phyloP scores from a whole-genome alignment of 2,113 vertebrate species.

The Notothenia coriiceps region DNA sequence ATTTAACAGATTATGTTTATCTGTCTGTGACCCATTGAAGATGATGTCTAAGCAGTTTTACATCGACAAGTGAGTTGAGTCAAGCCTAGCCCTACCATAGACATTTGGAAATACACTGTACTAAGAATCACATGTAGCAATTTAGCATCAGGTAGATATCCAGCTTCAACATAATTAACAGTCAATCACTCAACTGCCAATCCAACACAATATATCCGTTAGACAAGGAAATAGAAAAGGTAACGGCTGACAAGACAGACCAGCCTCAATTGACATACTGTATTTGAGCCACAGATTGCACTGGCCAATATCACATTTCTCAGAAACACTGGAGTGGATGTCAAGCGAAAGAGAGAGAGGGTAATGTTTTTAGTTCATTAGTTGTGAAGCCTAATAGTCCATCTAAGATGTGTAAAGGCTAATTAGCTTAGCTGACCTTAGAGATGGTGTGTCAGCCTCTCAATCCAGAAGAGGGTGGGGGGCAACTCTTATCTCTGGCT shows the following conservation, averaged over 20 bases:
- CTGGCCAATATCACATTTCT: conserved; percentile 48
- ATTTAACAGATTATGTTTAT: no score
- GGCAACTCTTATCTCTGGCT: conserved; percentile 60
- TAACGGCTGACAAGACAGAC: no score
- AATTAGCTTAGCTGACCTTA: conserved; percentile 78
- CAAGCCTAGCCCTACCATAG: no score
- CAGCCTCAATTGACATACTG: conserved; percentile 25
- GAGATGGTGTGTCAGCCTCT: conserved; percentile 63
- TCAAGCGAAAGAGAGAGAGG: not conserved
- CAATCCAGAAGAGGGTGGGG: conserved; percentile 40
- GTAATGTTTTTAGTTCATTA: conserved; percentile 48
- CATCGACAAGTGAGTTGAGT: no score
- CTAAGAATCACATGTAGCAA: not conserved
- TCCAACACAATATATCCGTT: not conserved
- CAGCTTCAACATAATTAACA: not conserved
- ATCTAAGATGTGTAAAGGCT: conserved; percentile 75
- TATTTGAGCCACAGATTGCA: conserved; percentile 39
- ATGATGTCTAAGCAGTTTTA: no score
- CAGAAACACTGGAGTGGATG: not conserved
- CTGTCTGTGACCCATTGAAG: no score
- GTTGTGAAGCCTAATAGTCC: conserved; percentile 67
- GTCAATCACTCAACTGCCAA: not conserved
- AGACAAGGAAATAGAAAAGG: conserved; percentile 5
- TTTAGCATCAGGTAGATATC: not conserved
- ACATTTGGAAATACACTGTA: not conserved